Percentiles rank a stretch among this genome's conserved stretches.
phyloP scores from a whole-genome alignment of 2,113 vertebrate genomes.

The Bujurquina vittata region DNA sequence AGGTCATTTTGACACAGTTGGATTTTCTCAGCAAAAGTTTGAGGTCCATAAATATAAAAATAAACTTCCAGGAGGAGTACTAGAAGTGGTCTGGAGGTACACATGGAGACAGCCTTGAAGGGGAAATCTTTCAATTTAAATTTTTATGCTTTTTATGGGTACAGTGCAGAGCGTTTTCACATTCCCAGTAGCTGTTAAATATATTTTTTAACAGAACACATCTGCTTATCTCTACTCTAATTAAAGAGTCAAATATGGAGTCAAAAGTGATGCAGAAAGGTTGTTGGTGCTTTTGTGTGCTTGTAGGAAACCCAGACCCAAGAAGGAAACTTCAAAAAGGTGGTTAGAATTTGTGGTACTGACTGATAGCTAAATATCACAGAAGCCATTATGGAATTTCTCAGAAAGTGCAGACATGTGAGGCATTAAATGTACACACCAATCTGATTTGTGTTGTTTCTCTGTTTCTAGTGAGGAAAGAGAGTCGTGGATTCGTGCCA shows the following conservation, averaged over 20 bases:
- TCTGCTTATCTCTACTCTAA: not conserved
- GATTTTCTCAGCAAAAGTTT: not conserved
- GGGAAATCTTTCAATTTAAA: not conserved
- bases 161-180: rapidly evolving
- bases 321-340: not conserved
- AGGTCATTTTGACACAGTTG: no score
- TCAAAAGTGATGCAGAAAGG: not conserved
- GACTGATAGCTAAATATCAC: not conserved
- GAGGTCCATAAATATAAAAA: no score
- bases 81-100: not conserved
- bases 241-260: not conserved
- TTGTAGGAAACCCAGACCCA: not conserved
- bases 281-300: rapidly evolving
- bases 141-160: not conserved
- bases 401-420: not conserved
- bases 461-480: constrained; percentile 85
- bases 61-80: not conserved
- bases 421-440: not conserved
- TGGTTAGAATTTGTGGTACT: not conserved
- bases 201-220: not conserved
- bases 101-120: not conserved
- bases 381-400: not conserved
- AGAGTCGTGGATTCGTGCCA: constrained; percentile 94
- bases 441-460: not conserved
- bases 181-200: not conserved